These are phyloP conservation scores for Alviniconcha strummeri DNA, from an alignment of 2,888 invertebrate species.

Conservation along the genomic window DNA sequence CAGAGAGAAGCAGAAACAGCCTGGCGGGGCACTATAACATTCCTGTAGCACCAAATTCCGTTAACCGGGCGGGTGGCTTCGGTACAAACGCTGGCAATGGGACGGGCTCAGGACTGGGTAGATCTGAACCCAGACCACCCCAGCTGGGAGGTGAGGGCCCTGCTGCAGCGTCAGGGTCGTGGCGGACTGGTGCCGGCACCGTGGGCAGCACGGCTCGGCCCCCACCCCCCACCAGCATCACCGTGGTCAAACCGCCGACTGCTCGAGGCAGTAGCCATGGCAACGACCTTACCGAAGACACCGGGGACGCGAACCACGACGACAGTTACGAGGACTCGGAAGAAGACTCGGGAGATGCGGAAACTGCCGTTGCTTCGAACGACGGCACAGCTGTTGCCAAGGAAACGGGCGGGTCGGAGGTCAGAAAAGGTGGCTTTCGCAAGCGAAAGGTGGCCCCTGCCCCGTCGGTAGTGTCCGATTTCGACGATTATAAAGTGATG, in stretches of 20 bases:
- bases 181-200: background rate
- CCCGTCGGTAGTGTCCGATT: background rate
- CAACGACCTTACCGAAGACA: background rate
- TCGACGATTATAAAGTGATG: conserved; percentile 12
- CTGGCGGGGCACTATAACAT: background rate
- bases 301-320: background rate
- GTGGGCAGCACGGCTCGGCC: background rate
- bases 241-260: background rate
- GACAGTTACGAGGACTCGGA: background rate
- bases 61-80: background rate
- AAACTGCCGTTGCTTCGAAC: background rate
- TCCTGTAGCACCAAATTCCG: background rate
- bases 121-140: background rate
- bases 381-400: background rate
- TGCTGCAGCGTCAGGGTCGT: no score
- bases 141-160: background rate
- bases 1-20: background rate
- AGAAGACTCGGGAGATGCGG: background rate
- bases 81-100: background rate
- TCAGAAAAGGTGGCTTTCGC: background rate
- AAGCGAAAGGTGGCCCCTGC: conserved; percentile 22
- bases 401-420: background rate
- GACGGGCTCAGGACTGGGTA: background rate
- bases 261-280: background rate
- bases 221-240: conserved; percentile 11